phyloP scores from a whole-genome alignment of 2,797 vertebrate genomes.

The Trachurus trachurus region DNA sequence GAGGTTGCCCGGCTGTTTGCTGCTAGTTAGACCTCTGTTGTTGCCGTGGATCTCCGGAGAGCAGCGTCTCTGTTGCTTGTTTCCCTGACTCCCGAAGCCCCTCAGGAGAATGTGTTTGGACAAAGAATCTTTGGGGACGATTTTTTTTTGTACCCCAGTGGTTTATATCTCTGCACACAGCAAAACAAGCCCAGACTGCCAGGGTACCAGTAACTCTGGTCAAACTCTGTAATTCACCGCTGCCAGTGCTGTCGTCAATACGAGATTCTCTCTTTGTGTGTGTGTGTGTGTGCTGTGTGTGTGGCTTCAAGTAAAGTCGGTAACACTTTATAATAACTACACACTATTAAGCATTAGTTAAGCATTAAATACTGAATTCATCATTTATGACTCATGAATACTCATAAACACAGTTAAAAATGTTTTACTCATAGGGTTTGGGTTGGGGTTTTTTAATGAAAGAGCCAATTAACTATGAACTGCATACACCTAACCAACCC shows the following conservation, averaged over 20 bases:
- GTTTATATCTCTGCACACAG: constrained; percentile 41
- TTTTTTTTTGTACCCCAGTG: constrained; percentile 36
- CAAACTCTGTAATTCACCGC: constrained; percentile 1
- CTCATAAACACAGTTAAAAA: no score
- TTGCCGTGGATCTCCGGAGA: constrained; percentile 67
- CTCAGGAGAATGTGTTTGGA: constrained; percentile 81
- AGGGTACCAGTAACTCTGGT: constrained; percentile 36
- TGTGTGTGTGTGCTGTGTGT: neutral
- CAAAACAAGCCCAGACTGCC: constrained; percentile 64
- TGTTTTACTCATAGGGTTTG: no score
- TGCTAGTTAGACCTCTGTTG: constrained; percentile 55
- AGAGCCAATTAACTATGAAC: neutral
- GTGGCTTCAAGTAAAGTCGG: neutral
- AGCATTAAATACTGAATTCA: no score
- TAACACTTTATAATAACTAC: no score
- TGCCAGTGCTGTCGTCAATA: constrained; percentile 1
- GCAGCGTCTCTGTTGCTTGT: constrained; percentile 74
- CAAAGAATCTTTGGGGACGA: constrained; percentile 66
- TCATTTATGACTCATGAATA: no score
- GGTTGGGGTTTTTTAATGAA: no score
- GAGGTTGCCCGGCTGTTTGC: constrained; percentile 33
- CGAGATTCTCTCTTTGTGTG: no score
- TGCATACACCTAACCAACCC: neutral
- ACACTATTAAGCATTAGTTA: no score
- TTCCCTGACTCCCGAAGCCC: constrained; percentile 83